Base-by-base conservation (phyloP, 1,140 invertebrate genomes). In the Drosophila novamexicana region DNA sequence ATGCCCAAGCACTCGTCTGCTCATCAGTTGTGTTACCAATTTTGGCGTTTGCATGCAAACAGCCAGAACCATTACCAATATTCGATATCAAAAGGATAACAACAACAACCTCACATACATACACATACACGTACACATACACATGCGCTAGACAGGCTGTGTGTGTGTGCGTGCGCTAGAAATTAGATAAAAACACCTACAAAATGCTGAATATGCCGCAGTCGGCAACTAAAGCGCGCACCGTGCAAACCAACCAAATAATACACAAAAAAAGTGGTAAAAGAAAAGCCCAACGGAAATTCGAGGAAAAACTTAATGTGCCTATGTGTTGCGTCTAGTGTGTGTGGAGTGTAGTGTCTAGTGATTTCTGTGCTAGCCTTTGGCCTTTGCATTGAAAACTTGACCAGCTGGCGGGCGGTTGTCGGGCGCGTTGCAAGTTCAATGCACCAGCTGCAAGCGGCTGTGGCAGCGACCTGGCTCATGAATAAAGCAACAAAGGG, bases 151-250 rank as follows among this genome's bases (percentile, higher is more conserved):
- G 9, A 54, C n/a, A 6, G 44, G 16, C 7, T 32, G 32, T 22
- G 3, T 49, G 32, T 53, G 44, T 85, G 79, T 85, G 82, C 82
- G 79, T 88, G 83, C 68, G 72, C 69, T 57, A 85, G 81, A 91
- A 91, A 91, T 91, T 91, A 91, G 85, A 91, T 91, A 91, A 91
- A 73, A 91, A 91, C 85, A 91, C 80, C 85, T 88, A 88, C 83
- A 59, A 65, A 77, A 57, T 58, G 84, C 75, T 83, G 82, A 86
- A 90, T 91, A 90, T 90, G 83, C 82, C 90, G 70, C 90, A 91
- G 90, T 91, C 90, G 68, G 69, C 68, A 74, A 64, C 66, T 69
- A 83, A 91, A 82, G 83, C 86, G 90, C 85, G 90, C 78, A 40
- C 47, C 74, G 89, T 75, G 69, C 81, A 73, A 85, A 84, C 66